These are phyloP conservation scores for Lepidonotus clava DNA, from an alignment of 2,888 invertebrate genomes.

Conservation along the genomic window DNA sequence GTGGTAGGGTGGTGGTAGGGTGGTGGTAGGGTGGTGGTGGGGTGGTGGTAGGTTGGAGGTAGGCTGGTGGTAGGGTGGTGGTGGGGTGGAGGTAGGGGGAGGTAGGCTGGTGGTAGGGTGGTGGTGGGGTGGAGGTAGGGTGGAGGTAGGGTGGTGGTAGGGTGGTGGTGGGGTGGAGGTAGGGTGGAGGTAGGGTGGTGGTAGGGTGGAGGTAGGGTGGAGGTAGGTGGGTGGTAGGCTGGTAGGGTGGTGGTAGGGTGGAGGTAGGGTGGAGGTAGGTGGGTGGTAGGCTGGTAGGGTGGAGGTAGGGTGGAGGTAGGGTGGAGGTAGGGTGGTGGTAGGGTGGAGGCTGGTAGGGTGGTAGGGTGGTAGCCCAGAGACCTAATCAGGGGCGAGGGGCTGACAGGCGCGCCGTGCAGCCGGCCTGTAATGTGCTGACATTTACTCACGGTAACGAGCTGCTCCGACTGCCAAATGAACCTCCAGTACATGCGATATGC, in stretches of 20 bases:
- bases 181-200: not conserved
- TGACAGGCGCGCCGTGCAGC: not conserved
- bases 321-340: not conserved
- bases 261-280: not conserved
- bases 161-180: too few relatives aligned
- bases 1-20: not conserved
- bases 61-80: too few relatives aligned
- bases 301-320: not conserved
- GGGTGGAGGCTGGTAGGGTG: not conserved
- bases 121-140: not conserved
- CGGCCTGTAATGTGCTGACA: slow-evolving; percentile 9
- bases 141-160: not conserved
- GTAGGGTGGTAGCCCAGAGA: not conserved
- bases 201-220: not conserved
- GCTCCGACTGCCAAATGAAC: slow-evolving; percentile 27
- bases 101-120: not conserved
- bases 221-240: not conserved
- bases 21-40: not conserved
- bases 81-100: too few relatives aligned
- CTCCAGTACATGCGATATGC: not conserved
- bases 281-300: not conserved
- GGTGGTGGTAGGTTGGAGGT: not conserved
- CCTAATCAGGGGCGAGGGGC: slow-evolving; percentile 2
- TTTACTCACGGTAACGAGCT: slow-evolving; percentile 27
- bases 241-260: not conserved